Conservation (phyloP, 2,888 invertebrate genomes). For the Zaprionus obscuricornis region DNA sequence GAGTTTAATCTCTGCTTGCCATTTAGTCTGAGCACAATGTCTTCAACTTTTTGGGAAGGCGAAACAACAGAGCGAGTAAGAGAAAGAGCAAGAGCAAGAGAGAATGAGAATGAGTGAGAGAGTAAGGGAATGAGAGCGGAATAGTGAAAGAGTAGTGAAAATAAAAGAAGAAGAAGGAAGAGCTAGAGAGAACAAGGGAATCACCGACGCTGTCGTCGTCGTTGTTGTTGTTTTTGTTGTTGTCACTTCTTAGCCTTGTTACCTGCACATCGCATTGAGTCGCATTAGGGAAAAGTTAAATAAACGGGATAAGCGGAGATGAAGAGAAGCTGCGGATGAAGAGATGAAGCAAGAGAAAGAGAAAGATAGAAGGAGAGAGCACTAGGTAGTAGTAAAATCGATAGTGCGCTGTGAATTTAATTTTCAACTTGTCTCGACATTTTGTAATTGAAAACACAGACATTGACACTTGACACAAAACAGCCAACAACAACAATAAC, state of each 20-base stretch:
- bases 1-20: conserved; percentile 63
- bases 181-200: no score
- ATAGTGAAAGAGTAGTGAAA: no score
- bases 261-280: conserved; percentile 66
- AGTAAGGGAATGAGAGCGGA: no score
- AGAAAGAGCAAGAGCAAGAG: conserved; percentile 6
- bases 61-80: conserved; percentile 3
- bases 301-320: conserved; percentile 17
- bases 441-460: conserved; percentile 76
- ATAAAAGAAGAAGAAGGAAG: no score
- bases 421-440: conserved; percentile 75
- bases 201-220: no score
- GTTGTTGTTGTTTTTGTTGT: no score
- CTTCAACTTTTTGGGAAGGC: conserved; percentile 34
- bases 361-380: conserved; percentile 6
- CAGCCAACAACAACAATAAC: conserved; percentile 23
- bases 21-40: conserved; percentile 57
- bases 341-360: no score
- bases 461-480: conserved; percentile 67
- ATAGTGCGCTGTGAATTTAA: conserved; percentile 67
- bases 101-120: no score
- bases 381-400: conserved; percentile 38
- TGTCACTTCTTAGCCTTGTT: no score
- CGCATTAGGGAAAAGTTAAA: conserved; percentile 63
- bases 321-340: no score